Base-by-base conservation (phyloP, 2,888 invertebrate species). In the Chaetogeoica ovagalla region DNA sequence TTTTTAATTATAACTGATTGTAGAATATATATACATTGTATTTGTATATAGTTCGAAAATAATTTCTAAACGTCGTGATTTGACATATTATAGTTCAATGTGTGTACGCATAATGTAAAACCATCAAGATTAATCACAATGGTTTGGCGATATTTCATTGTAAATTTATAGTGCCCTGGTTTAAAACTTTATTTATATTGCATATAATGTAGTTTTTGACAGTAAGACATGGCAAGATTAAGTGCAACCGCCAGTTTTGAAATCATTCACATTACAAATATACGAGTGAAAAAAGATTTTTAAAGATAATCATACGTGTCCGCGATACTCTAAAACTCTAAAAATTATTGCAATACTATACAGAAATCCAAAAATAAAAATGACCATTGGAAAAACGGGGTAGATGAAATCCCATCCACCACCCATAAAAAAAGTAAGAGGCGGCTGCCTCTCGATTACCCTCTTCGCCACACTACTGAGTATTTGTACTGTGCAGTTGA, bases 121-220 rank as follows among this genome's bases (percentile, higher is more conserved):
- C 39, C 1, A 57, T 37, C 57, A 15, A 15, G 21, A 71, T 71
- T 71, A 71, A 71, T 71, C 57, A 71, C 55, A 13, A 17, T 39
- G 21, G 70, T 71, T 59, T 21, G 57, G 59, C 39, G 39, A 71
- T 71, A 59, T 59, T 71, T 71, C 59, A 59, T n/a, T 59, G 70
- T 71, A 8, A 57, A 71, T 59, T 59, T 59, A 71, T 57, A 57
- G 21, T 19, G 2, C 37, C 15, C 39, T 21, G 39, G 70, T 71
- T 71, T 59, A 39, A 39, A 71, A 71, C 59, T 59, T 57, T 43
- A 7, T 43, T 9, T 43, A 43, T 43, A 7, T 43, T 9, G 9
- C 6, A 43, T 43, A 43, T 43, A 9, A 23, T 23, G 7, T 37
- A 70, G 48, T n/a, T n/a, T 70, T 57, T 70, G 57, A 59, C 37